A percentile compares a stretch with the other conserved stretches of the same genome.
Evolutionary conservation across 1,140 invertebrate species (phyloP).

Genomic region (Paralvinella palmiformis): DNA sequence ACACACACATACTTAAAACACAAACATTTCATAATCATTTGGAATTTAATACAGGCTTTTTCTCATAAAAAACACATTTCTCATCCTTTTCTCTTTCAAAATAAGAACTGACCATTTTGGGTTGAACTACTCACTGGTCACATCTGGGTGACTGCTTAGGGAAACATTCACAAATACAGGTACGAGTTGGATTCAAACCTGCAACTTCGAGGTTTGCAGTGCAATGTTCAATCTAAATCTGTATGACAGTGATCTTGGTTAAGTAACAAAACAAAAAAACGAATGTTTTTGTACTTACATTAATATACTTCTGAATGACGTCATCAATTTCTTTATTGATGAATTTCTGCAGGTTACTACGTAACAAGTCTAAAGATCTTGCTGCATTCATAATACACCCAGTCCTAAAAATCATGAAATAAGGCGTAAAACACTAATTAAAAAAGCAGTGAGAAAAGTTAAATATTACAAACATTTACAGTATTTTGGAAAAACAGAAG

Average conservation of each 20-base stretch:
- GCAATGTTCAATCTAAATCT: too few species aligned
- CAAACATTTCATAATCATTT: too few species aligned
- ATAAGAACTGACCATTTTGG: too few species aligned
- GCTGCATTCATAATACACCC: conserved; percentile 55
- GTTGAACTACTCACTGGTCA: too few species aligned
- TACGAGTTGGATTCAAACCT: too few species aligned
- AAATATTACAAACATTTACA: not conserved
- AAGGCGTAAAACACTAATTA: conserved; percentile 9
- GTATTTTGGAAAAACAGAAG: not conserved
- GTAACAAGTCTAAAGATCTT: conserved; percentile 66
- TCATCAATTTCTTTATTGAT: conserved; percentile 73
- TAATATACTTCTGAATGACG: conserved; percentile 68
- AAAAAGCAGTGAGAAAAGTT: not conserved
- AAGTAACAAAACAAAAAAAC: not conserved
- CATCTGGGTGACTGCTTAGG: too few species aligned
- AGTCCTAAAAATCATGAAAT: conserved; percentile 24
- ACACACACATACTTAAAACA: too few species aligned
- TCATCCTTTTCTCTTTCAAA: too few species aligned
- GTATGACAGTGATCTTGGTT: not conserved
- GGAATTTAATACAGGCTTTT: too few species aligned
- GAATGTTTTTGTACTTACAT: conserved; percentile 54
- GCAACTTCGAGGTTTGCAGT: too few species aligned
- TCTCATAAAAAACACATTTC: too few species aligned
- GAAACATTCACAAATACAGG: too few species aligned
- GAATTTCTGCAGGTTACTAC: conserved; percentile 66